Base-by-base conservation (phyloP, 2,113 vertebrate genomes). In the Hyperopisus bebe region DNA sequence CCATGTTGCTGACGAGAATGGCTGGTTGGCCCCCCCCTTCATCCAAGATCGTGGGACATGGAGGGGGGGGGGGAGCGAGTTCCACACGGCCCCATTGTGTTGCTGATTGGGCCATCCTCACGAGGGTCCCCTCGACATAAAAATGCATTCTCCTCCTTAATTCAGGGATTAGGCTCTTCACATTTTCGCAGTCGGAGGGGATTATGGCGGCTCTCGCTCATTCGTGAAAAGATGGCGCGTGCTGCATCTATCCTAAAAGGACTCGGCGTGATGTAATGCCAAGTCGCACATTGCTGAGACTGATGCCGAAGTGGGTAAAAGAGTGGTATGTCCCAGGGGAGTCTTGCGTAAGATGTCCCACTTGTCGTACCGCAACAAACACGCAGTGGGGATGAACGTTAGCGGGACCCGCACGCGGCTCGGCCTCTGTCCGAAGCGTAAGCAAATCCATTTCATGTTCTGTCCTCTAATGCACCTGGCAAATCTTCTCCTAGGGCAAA, bases 31-130 rank as follows among this genome's bases (percentile, higher is more conserved):
- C 50, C 47, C 11, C 35, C 85, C 88, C 44, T n/a, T 86, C 87
- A 62, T 21, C 50, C 15, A 86, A 88, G 80, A 48, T 93, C 47
- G 88, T 85, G 84, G 91, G 90, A 92, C 89, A n/a, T 8, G 15
- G 51, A 89, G 0, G 1, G 0, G 1, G 88, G 88, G 70, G 50
- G 21, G 31, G 80, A 0, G 21, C 88, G 88, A n/a, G 74, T 88
- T 91, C 90, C 90, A 31, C 0, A 90, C 15, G 53, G 86, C 90
- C 87, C 87, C n/a, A 1, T 31, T 93, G 91, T 92, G 92, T 51
- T 86, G 83, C 39, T 10, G 2, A 94, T 95, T 94, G 90, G 90
- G 55, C 70, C 92, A 13, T 1, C 39, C 88, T 90, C 51, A 91
- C 91, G 92, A 89, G 77, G 82, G 19, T 17, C n/a, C 31, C 82